Percentiles rank a stretch among this genome's conserved stretches.
Evolutionary conservation across 2,797 vertebrate species (phyloP).

Genomic region (Lophotriccus pileatus): DNA sequence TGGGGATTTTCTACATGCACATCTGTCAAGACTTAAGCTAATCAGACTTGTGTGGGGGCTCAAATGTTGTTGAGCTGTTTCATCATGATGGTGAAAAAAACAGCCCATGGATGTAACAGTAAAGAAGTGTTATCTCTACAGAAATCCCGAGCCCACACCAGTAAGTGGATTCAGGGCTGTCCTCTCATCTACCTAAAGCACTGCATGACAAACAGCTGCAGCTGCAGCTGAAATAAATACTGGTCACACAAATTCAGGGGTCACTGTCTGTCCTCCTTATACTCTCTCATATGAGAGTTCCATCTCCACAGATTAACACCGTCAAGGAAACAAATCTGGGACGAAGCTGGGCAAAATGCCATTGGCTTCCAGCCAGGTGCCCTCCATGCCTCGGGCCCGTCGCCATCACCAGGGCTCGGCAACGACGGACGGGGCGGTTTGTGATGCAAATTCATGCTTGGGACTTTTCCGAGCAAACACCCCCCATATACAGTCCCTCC

Average conservation of each 20-base stretch:
- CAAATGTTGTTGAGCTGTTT: not conserved
- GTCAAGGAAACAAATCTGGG: not conserved
- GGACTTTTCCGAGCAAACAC: not conserved
- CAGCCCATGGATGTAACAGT: fast-evolving
- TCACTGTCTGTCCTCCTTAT: fast-evolving
- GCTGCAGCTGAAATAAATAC: not conserved
- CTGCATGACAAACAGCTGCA: not conserved
- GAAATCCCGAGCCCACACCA: not conserved
- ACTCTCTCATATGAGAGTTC: not conserved
- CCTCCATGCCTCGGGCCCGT: fast-evolving
- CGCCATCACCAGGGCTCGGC: fast-evolving
- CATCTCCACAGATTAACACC: not conserved
- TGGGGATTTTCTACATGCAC: not conserved
- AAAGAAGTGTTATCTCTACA: not conserved
- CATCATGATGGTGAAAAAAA: not conserved
- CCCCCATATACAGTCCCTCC: not conserved
- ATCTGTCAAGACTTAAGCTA: not conserved
- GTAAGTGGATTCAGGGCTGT: fast-evolving
- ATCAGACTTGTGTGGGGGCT: not conserved
- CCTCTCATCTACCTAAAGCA: fast-evolving
- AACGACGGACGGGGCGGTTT: not conserved
- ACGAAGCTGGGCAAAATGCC: not conserved
- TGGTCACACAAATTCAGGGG: too few species aligned
- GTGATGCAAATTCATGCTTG: not conserved
- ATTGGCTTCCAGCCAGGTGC: not conserved